Evolutionary conservation across 2,888 invertebrate species (phyloP), one percentile per base, ranked within the genome.

Genomic region (Athripsodes cinereus): DNA sequence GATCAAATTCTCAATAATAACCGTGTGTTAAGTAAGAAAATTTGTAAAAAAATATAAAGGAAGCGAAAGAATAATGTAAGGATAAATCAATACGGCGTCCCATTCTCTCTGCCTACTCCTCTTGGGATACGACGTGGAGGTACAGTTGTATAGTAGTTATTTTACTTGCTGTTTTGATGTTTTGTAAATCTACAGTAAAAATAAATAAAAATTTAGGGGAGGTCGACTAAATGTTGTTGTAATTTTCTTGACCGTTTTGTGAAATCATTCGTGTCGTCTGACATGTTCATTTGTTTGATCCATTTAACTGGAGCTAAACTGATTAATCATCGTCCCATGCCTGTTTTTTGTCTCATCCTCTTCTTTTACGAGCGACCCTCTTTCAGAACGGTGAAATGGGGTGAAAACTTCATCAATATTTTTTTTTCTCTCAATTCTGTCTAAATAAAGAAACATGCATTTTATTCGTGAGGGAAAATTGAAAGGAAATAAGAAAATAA

Each of bases 331-430:
- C 40, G 2, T 40, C 40, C 13, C 40, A 16, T 8, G 8, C n/a
- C 40, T 40, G 8, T 16, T 40, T 26, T 26, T 26, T 26, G 26
- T 26, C 26, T 26, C 26, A 26, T 26, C 26, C 26, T 26, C 26
- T 26, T 26, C 10, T 26, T 26, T 26, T 26, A 3, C 26, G 26
- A n/a, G 13, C 20, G 35, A 34, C 51, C 57, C 59, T 58, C 58
- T 60, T 55, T 49, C 60, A 56, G 60, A 57, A 60, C 47, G 46
- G 53, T 47, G 60, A 56, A 62, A 62, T 62, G 62, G 60, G 60
- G 55, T 60, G 60, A 62, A 62, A 62, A 60, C 58, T 60, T 50
- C 26, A 21, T 26, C 60, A 52, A 54, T 60, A 58, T 40, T 62
- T 62, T 60, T 60, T 61, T 40, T 52, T 55, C 55, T 49, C 26